Evolutionary conservation across 1,140 invertebrate species (phyloP).

Genomic region (Brachionus rubens): DNA sequence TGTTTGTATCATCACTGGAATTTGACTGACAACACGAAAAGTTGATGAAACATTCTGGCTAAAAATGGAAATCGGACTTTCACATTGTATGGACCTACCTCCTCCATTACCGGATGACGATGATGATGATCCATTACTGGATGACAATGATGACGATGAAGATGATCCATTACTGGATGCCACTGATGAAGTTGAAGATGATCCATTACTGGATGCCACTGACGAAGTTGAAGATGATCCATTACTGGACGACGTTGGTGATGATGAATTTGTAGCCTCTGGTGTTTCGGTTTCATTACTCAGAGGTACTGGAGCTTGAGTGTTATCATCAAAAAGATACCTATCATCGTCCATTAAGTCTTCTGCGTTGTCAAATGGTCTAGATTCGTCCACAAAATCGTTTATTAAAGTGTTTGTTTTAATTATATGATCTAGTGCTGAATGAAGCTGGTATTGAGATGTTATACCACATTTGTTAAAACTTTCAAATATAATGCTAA

Average conservation of each 20-base stretch:
- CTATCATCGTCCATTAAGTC: not conserved
- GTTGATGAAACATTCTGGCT: too few relatives aligned
- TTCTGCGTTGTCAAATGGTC: not conserved
- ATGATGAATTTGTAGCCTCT: not conserved
- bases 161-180: too few relatives aligned
- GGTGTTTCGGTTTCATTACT: not conserved
- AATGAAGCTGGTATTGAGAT: not conserved
- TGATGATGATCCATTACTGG: too few relatives aligned
- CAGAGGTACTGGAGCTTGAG: not conserved
- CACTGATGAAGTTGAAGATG: too few relatives aligned
- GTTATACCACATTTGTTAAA: not conserved
- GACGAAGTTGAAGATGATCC: too few relatives aligned
- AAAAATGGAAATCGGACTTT: too few relatives aligned
- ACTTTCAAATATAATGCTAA: not conserved
- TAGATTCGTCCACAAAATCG: not conserved
- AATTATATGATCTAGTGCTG: not conserved
- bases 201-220: too few relatives aligned
- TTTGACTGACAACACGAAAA: too few relatives aligned
- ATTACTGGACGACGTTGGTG: not conserved
- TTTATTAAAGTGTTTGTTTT: not conserved
- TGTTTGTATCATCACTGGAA: too few relatives aligned
- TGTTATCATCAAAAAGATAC: not conserved
- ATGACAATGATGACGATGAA: too few relatives aligned
- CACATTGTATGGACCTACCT: too few relatives aligned
- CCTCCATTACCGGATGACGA: too few relatives aligned